Conservation (phyloP, 1,140 invertebrate species). For the Stegodyphus mimosarum region DNA sequence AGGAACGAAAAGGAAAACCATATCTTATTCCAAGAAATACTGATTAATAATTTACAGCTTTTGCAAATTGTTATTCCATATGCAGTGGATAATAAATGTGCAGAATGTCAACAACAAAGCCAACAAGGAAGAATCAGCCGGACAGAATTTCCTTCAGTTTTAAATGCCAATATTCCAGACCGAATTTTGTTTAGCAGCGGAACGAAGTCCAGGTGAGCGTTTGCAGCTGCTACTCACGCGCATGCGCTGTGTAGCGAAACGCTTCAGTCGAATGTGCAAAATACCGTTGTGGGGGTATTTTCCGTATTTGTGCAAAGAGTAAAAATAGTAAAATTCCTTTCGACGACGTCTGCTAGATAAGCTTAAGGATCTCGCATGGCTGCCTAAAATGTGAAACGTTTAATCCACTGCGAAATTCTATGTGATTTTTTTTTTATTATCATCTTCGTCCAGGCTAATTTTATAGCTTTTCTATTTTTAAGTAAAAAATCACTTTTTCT, state of each 20-base stretch:
- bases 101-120: neutral
- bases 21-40: neutral
- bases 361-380: neutral
- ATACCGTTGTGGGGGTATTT: constrained; percentile 54
- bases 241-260: constrained; percentile 24
- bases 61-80: neutral
- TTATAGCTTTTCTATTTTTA: too few relatives aligned
- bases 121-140: neutral
- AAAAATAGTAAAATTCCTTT: constrained; percentile 20
- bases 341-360: neutral
- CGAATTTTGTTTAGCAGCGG: constrained; percentile 34
- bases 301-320: constrained; percentile 4
- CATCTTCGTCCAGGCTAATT: too few relatives aligned
- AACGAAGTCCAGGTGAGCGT: constrained; percentile 52
- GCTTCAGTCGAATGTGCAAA: neutral
- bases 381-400: neutral
- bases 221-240: constrained; percentile 31
- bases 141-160: neutral
- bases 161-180: neutral
- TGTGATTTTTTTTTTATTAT: too few relatives aligned
- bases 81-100: neutral
- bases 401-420: too few relatives aligned
- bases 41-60: neutral
- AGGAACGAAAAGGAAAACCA: neutral
- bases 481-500: too few relatives aligned